Percentiles rank a stretch among this genome's conserved stretches.
These are phyloP conservation scores for Temnopleurus reevesii DNA, from an alignment of 53 echinoderm and acorn worm species.

Conservation along the genomic window DNA sequence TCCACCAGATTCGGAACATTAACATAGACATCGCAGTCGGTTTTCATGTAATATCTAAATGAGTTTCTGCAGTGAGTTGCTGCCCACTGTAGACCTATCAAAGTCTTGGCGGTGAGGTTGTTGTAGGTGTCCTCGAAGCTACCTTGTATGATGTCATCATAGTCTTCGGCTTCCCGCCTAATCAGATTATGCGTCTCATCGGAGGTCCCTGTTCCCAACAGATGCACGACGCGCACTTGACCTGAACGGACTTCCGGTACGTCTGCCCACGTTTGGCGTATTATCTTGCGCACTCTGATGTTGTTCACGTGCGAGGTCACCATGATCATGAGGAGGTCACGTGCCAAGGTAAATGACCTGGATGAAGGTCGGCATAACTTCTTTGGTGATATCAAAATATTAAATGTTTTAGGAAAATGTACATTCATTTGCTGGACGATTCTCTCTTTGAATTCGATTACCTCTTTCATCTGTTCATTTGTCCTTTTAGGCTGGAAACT, in stretches of 20 bases:
- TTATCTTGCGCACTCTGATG: slow-evolving; percentile 41
- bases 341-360: not conserved
- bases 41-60: slow-evolving; percentile 60
- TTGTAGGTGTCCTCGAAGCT: slow-evolving; percentile 55
- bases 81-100: slow-evolving; percentile 60
- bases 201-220: slow-evolving; percentile 12
- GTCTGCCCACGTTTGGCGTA: slow-evolving; percentile 57
- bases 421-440: not conserved
- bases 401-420: not conserved
- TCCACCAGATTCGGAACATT: slow-evolving; percentile 50
- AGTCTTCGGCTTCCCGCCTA: slow-evolving; percentile 25
- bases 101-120: slow-evolving; percentile 59
- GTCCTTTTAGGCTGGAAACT: not conserved
- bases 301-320: slow-evolving; percentile 49
- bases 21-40: slow-evolving; percentile 63
- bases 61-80: slow-evolving; percentile 38
- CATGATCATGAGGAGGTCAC: slow-evolving; percentile 40
- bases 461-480: not conserved
- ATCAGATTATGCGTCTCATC: not conserved
- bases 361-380: slow-evolving; percentile 5
- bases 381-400: not conserved
- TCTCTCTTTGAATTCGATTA: not conserved
- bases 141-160: slow-evolving; percentile 62
- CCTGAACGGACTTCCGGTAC: not conserved
- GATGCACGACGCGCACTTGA: slow-evolving; percentile 20